A percentile compares a stretch with the other conserved stretches of the same genome.
Conservation (phyloP, 2,888 invertebrate species). For the Anodontia alba region DNA sequence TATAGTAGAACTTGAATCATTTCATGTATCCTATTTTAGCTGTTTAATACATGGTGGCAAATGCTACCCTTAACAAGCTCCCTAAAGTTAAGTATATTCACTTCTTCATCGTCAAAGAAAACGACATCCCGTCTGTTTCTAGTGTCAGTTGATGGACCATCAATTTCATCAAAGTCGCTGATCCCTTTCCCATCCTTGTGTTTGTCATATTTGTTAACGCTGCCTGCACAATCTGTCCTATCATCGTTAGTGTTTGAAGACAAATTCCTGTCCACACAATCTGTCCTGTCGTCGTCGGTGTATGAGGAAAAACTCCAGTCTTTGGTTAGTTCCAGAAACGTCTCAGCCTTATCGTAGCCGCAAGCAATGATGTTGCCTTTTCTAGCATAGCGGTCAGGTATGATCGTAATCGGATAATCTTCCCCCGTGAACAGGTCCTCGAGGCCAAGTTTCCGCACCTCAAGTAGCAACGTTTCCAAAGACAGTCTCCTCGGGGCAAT, state of each 20-base stretch:
- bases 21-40: no score
- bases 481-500: conserved; percentile 62
- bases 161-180: not conserved
- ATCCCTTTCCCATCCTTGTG: not conserved
- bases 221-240: no score
- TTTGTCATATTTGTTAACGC: no score
- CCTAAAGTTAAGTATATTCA: conserved; percentile 63
- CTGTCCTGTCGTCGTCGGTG: not conserved
- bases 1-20: no score
- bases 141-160: no score
- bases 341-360: conserved; percentile 72
- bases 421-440: conserved; percentile 46
- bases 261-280: not conserved
- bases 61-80: conserved; percentile 49
- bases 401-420: conserved; percentile 33
- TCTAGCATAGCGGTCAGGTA: conserved; percentile 40
- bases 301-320: no score
- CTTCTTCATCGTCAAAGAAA: conserved; percentile 70
- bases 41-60: conserved; percentile 55
- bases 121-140: conserved; percentile 25
- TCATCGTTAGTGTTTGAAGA: no score
- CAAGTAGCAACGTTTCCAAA: conserved; percentile 63
- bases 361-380: conserved; percentile 67
- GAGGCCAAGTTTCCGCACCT: conserved; percentile 60
- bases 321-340: conserved; percentile 47